Conservation (phyloP, 1,140 invertebrate species). For the Aphelinus certus region DNA sequence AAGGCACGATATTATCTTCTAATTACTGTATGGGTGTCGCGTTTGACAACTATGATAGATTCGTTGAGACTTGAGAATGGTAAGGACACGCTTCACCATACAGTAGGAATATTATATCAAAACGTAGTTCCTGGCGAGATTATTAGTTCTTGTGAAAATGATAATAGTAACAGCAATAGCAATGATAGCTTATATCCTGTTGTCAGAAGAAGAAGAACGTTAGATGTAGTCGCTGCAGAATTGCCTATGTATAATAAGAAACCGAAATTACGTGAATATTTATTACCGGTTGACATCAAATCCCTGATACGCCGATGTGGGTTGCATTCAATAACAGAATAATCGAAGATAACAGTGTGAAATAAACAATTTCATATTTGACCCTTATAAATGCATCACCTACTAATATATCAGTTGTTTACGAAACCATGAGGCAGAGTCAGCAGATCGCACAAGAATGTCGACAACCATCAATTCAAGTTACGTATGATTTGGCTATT, state of each 20-base stretch:
- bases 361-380: slow-evolving; percentile 32
- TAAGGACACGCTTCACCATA: slow-evolving; percentile 54
- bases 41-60: slow-evolving; percentile 57
- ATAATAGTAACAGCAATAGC: no score
- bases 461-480: slow-evolving; percentile 50
- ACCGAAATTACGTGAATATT: background rate
- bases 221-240: background rate
- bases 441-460: slow-evolving; percentile 27
- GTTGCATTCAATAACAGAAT: slow-evolving; percentile 42
- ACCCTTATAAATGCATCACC: slow-evolving; percentile 53
- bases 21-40: slow-evolving; percentile 49
- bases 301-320: slow-evolving; percentile 45
- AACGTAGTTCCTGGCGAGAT: slow-evolving; percentile 21
- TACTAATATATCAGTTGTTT: slow-evolving; percentile 51
- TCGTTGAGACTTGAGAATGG: slow-evolving; percentile 51
- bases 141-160: no score
- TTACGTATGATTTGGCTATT: slow-evolving; percentile 57
- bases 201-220: no score
- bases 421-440: slow-evolving; percentile 28
- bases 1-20: slow-evolving; percentile 42
- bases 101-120: slow-evolving; percentile 51
- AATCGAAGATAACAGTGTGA: background rate
- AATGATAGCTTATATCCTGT: no score
- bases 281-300: background rate
- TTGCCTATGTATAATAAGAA: background rate